Conservation (phyloP, 2,113 vertebrate species). For the Axis porcinus region DNA sequence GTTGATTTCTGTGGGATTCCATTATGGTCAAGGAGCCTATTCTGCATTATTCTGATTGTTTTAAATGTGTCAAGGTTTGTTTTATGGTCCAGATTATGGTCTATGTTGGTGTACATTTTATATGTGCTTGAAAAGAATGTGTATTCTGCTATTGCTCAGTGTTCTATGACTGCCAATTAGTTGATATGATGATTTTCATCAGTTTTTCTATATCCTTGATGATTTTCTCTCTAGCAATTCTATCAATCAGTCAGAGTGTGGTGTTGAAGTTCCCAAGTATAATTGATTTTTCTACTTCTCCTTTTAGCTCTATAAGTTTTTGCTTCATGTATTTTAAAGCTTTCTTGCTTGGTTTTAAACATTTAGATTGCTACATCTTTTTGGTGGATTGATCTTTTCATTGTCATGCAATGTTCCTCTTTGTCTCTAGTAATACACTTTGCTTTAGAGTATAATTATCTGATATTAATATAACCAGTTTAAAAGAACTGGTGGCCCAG, state of each 20-base stretch:
- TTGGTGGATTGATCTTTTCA: background rate
- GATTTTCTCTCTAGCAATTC: background rate
- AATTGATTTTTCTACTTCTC: background rate
- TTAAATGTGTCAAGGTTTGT: background rate
- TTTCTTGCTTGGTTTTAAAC: background rate
- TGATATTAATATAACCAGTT: background rate
- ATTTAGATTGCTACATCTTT: background rate
- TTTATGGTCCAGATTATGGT: background rate
- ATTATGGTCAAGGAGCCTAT: background rate
- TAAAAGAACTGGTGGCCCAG: background rate
- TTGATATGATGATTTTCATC: background rate
- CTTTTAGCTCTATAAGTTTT: background rate
- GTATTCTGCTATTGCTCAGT: background rate
- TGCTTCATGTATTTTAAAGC: background rate
- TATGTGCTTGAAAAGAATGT: background rate
- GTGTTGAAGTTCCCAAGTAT: background rate
- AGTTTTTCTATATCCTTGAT: background rate
- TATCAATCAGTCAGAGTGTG: background rate
- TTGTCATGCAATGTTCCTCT: background rate
- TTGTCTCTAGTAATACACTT: background rate
- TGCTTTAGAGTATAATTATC: background rate
- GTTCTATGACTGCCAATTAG: background rate
- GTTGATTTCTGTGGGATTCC: background rate
- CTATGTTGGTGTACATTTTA: background rate
- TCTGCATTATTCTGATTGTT: background rate